Conservation (phyloP, 1,140 invertebrate genomes). For the Hycleus phaleratus region DNA sequence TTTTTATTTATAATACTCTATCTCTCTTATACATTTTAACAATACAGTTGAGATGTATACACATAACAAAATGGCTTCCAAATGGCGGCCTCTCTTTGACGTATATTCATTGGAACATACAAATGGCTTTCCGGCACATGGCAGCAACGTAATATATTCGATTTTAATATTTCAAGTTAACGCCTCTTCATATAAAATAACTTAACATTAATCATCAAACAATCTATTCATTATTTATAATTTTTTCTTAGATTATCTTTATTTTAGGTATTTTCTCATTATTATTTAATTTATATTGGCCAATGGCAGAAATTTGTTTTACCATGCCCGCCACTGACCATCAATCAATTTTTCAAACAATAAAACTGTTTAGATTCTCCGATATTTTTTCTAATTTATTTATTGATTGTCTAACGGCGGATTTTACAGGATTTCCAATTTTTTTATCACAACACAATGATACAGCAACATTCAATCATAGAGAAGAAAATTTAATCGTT, state of each 20-base stretch:
- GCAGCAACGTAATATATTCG: conserved; percentile 23
- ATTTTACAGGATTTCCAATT: too few species aligned
- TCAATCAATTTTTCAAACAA: too few species aligned
- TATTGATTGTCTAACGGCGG: too few species aligned
- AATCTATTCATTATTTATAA: conserved; percentile 14
- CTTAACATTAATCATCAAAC: conserved; percentile 23
- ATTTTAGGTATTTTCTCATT: too few species aligned
- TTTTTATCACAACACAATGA: conserved; percentile 27
- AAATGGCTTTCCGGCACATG: conserved; percentile 28
- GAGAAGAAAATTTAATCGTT: too few species aligned
- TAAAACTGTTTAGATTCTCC: too few species aligned
- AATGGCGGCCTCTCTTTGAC: conserved; percentile 32
- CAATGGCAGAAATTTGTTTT: too few species aligned
- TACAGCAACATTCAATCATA: conserved; percentile 13
- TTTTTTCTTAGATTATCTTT: too few species aligned
- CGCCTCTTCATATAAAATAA: conserved; percentile 23
- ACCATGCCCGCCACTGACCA: too few species aligned
- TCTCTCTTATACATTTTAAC: too few species aligned
- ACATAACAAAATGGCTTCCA: conserved; percentile 33
- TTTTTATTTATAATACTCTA: not conserved
- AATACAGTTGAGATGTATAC: not conserved
- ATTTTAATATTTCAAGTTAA: conserved; percentile 23
- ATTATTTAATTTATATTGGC: too few species aligned
- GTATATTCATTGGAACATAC: conserved; percentile 27
- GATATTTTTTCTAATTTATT: too few species aligned